These are phyloP conservation scores for Sphinx pinastri DNA, from an alignment of 2,888 invertebrate species.

Conservation along the genomic window DNA sequence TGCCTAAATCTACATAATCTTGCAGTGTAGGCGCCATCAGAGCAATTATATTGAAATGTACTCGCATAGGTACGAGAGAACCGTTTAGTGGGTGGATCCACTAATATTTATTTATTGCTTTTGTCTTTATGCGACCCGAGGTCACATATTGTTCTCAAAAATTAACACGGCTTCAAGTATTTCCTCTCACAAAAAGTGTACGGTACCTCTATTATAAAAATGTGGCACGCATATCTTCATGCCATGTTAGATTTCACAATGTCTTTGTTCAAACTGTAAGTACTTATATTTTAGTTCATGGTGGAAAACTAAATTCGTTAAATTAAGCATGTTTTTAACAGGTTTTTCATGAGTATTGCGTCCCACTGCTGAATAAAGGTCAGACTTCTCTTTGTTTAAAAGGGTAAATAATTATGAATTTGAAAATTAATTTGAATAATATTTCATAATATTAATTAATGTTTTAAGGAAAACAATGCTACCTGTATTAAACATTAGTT, in stretches of 20 bases:
- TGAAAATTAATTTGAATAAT: neutral
- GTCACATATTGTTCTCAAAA: slow-evolving; percentile 30
- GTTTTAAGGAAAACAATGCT: too few species aligned
- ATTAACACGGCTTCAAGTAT: slow-evolving; percentile 12
- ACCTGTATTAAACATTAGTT: too few species aligned
- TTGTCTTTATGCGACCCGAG: slow-evolving; percentile 56
- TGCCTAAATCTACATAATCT: slow-evolving; percentile 28
- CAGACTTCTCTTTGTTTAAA: too few species aligned
- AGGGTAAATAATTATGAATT: too few species aligned
- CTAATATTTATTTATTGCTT: slow-evolving; percentile 65
- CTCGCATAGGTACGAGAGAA: slow-evolving; percentile 53
- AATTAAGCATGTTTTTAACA: neutral
- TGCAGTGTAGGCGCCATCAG: slow-evolving; percentile 65
- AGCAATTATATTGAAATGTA: slow-evolving; percentile 72
- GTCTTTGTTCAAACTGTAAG: slow-evolving; percentile 8
- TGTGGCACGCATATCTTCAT: neutral
- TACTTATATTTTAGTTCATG: neutral
- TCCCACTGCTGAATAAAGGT: too few species aligned
- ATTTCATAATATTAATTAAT: neutral
- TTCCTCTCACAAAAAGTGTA: neutral
- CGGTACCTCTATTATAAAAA: slow-evolving; percentile 17
- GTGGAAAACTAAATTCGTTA: too few species aligned
- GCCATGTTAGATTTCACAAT: neutral
- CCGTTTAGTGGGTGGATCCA: slow-evolving; percentile 70
- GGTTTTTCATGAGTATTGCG: neutral